These are phyloP conservation scores for Antheraea assamensis DNA, from an alignment of 2,888 invertebrate genomes.

Conservation along the genomic window DNA sequence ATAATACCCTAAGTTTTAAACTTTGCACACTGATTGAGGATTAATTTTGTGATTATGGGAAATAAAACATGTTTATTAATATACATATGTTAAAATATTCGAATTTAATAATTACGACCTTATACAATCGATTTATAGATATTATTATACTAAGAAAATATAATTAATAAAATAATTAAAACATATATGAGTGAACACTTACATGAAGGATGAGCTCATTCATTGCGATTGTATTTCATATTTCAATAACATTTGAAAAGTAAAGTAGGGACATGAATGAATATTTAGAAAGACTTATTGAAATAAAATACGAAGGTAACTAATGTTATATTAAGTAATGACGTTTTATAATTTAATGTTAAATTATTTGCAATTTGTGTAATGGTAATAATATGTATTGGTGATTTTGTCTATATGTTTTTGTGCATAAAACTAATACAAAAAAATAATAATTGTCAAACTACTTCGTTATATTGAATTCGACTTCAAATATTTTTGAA, in stretches of 20 bases:
- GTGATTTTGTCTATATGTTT: conserved; percentile 16
- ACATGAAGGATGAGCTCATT: conserved; percentile 76
- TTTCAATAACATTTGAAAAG: conserved; percentile 79
- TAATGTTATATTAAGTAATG: conserved; percentile 77
- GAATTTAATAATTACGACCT: conserved; percentile 83
- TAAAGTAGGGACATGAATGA: conserved; percentile 80
- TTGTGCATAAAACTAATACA: conserved; percentile 2
- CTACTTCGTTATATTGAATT: conserved; percentile 12
- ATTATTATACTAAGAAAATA: conserved; percentile 83
- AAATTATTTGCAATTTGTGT: conserved; percentile 21
- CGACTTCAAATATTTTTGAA: conserved; percentile 24
- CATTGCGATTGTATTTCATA: conserved; percentile 80
- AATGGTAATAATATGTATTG: conserved; percentile 17
- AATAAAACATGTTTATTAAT: conserved; percentile 82
- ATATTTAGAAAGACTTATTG: conserved; percentile 83
- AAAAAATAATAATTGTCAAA: conserved; percentile 18
- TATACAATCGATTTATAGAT: conserved; percentile 83
- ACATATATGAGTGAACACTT: conserved; percentile 78
- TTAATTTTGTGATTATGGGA: conserved; percentile 74
- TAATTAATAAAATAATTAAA: conserved; percentile 82
- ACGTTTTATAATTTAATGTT: conserved; percentile 43
- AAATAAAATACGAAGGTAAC: conserved; percentile 80
- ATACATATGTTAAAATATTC: conserved; percentile 83
- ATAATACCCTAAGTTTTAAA: conserved; percentile 57
- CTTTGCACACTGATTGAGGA: conserved; percentile 61